These are phyloP conservation scores for Protomyctophum bolini DNA, from an alignment of 2,113 vertebrate species.

Conservation along the genomic window DNA sequence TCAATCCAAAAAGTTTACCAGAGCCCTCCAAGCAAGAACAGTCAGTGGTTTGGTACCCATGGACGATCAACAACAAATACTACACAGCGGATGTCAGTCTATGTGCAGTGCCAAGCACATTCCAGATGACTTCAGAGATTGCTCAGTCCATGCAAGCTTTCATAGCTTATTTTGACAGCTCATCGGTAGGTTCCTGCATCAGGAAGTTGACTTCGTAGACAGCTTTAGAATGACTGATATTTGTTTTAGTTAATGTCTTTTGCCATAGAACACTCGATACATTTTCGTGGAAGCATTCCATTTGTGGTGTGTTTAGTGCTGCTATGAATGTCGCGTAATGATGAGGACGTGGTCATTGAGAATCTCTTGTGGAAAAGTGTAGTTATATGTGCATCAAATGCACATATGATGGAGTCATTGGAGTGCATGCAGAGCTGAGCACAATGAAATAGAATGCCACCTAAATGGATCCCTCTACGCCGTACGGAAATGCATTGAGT, in stretches of 20 bases:
- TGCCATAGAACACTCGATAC: too few species aligned
- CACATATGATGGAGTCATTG: too few species aligned
- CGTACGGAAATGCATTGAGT: too few species aligned
- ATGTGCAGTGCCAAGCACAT: constrained; percentile 86
- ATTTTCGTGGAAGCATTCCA: neutral
- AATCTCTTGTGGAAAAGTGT: too few species aligned
- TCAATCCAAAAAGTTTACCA: constrained; percentile 79
- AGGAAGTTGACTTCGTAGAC: neutral
- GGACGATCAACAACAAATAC: constrained; percentile 98
- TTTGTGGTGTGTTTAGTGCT: neutral
- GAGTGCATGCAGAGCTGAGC: too few species aligned
- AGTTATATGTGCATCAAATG: neutral
- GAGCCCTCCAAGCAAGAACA: constrained; percentile 73
- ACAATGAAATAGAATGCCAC: too few species aligned
- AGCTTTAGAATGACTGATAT: too few species aligned
- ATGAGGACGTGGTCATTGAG: too few species aligned
- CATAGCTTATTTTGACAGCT: constrained; percentile 93
- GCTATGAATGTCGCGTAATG: neutral
- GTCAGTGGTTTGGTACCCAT: constrained; percentile 88
- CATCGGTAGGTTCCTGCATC: constrained; percentile 75
- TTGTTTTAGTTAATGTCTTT: too few species aligned
- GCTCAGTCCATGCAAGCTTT: constrained; percentile 91
- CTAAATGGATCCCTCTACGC: too few species aligned
- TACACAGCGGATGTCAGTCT: constrained; percentile 91
- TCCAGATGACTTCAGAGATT: constrained; percentile 85